A percentile compares a stretch with the other conserved stretches of the same genome.
Conservation (phyloP, 2,113 vertebrate species). For the Ictalurus punctatus region DNA sequence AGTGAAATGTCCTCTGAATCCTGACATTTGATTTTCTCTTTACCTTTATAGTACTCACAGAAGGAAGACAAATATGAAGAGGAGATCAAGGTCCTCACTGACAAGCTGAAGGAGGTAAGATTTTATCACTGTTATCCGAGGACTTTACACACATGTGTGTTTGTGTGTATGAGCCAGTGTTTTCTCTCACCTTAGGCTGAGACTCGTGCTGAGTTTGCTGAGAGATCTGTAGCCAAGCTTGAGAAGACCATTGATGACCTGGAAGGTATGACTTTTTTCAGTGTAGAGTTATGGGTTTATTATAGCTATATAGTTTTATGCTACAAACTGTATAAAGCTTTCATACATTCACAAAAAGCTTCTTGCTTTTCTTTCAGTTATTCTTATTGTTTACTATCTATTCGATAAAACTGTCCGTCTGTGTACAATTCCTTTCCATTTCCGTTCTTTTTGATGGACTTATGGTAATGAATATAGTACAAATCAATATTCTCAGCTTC, state of each 20-base stretch:
- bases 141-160: slow-evolving; percentile 1
- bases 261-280: slow-evolving; percentile 84
- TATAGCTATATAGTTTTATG: not conserved
- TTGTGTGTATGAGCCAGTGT: not conserved
- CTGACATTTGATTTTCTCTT: slow-evolving; percentile 53
- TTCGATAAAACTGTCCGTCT: slow-evolving; percentile 14
- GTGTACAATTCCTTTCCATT: slow-evolving; percentile 24
- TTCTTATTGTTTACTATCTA: slow-evolving; percentile 4
- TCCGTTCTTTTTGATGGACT: slow-evolving; percentile 19
- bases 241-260: slow-evolving; percentile 99
- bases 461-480: not conserved
- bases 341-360: not conserved
- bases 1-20: not conserved
- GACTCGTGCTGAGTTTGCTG: slow-evolving; percentile 97
- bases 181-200: slow-evolving; percentile 81
- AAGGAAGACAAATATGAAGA: slow-evolving; percentile 99
- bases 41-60: slow-evolving; percentile 91
- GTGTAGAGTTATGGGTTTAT: slow-evolving; percentile 13
- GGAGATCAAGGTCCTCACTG: slow-evolving; percentile 97
- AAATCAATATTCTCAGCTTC: not conserved
- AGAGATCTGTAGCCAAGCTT: slow-evolving; percentile 98
- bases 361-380: slow-evolving; percentile 21
- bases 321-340: not conserved
- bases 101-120: slow-evolving; percentile 99
- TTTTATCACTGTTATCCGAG: slow-evolving; percentile 39